phyloP scores from a whole-genome alignment of 2,888 invertebrate species.

The Kryphioiulus occultus region DNA sequence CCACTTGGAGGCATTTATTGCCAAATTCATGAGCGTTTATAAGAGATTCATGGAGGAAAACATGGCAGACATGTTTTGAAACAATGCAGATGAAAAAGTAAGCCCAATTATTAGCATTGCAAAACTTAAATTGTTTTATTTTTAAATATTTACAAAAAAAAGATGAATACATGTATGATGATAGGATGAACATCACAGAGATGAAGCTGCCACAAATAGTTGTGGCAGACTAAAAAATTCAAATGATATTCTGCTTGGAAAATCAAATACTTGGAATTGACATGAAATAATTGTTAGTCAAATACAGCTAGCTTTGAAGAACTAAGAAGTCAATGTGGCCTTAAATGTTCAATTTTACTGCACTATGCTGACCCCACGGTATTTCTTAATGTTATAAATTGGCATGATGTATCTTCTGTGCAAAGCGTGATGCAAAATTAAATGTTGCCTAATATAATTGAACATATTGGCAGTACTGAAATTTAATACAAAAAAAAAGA shows the following conservation, averaged over 20 bases:
- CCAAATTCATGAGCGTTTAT: slow-evolving; percentile 94
- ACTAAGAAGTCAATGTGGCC: not conserved
- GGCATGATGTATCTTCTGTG: too few relatives aligned
- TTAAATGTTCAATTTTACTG: too few relatives aligned
- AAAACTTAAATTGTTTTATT: not conserved
- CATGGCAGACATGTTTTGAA: slow-evolving; percentile 64
- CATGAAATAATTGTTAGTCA: not conserved
- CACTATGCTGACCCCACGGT: too few relatives aligned
- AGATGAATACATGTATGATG: not conserved
- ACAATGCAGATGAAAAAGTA: not conserved
- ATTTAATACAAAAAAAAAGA: not conserved
- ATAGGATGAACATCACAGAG: not conserved
- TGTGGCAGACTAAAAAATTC: not conserved
- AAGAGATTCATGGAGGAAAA: slow-evolving; percentile 84
- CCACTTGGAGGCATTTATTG: slow-evolving; percentile 96
- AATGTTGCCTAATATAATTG: not conserved
- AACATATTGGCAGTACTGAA: not conserved
- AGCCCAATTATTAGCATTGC: not conserved
- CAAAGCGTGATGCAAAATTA: too few relatives aligned
- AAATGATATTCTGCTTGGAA: not conserved
- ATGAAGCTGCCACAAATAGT: not conserved
- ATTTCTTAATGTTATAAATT: too few relatives aligned
- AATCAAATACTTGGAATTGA: not conserved
- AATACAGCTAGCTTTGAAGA: not conserved
- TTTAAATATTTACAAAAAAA: not conserved